Base-by-base conservation (phyloP, 2,113 vertebrate genomes). In the Columba livia region DNA sequence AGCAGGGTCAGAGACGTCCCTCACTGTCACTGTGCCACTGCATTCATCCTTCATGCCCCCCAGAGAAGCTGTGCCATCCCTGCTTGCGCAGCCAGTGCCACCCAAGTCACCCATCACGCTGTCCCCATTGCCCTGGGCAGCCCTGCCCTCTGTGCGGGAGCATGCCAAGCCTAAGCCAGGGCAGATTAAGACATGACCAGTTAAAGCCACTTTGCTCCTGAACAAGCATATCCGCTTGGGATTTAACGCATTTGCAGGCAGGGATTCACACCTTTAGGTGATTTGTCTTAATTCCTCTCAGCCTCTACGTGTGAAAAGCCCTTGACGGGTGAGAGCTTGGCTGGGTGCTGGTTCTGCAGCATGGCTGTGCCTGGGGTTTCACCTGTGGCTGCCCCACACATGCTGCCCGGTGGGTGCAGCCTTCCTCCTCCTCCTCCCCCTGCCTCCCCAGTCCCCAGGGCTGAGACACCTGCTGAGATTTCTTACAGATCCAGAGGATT, bases 221-320 rank as follows among this genome's bases (percentile, higher is more conserved):
- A 65, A 50, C 2, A 3, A 85, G 70, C 80, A 65, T 64, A 95
- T 95, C 95, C 69, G 84, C 65, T 86, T 53, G 96, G 94, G 94
- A 89, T 93, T 97, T 96, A 95, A 78, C 77, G 42, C 86, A 80
- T 95, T 95, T 93, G 66, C 84, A 40, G 88, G 80, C 91, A 57
- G 83, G 83, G 94, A 93, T 97, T 96, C 94, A 81, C 96, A 96
- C 96, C 94, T 93, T 81, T 79, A 81, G 93, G 84, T 89, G 94
- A 91, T 94, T 92, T 92, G 80, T 78, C 70, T 87, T 95, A 96
- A 94, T 89, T 93, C 32, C 64, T 48, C 50, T 4, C n/a, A 23
- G 89, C 20, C 50, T 42, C 12, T 31, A 0, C 3, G 72, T 23
- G 62, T 57, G 79, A 92, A 90, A 85, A 94, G 64, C 75, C 42